Conservation (phyloP, 1,140 invertebrate genomes). For the Saccostrea echinata region DNA sequence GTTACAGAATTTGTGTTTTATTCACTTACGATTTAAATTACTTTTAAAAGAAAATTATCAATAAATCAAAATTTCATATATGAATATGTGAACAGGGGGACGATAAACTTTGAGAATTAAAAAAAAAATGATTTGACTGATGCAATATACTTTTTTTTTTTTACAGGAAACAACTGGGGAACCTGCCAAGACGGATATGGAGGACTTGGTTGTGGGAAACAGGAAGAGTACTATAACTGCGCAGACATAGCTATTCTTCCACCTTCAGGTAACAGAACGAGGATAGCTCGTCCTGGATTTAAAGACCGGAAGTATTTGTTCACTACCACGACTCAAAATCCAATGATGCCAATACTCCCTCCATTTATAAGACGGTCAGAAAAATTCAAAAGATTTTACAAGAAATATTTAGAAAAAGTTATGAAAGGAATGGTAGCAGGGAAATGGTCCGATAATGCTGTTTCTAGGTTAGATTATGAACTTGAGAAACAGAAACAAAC, state of each 20-base stretch:
- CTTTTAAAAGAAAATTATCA: no score
- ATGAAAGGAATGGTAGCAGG: conserved; percentile 9
- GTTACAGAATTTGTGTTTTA: no score
- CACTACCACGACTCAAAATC: neutral
- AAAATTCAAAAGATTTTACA: conserved; percentile 9
- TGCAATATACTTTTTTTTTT: neutral
- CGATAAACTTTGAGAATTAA: no score
- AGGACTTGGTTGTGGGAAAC: conserved; percentile 66
- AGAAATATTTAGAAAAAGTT: conserved; percentile 12
- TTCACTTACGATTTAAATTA: no score
- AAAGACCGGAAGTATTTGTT: neutral
- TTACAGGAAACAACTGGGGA: conserved; percentile 68
- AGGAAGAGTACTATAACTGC: conserved; percentile 72
- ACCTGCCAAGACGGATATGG: conserved; percentile 61
- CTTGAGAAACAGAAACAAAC: neutral
- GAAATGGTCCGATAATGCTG: neutral
- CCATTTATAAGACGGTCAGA: neutral
- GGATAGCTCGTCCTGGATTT: neutral
- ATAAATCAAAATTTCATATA: no score
- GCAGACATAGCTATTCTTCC: conserved; percentile 67
- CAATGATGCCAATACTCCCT: neutral
- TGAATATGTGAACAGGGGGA: no score
- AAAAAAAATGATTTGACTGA: no score
- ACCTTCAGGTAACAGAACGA: neutral
- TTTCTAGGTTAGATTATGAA: neutral